Conservation (phyloP, 2,113 vertebrate genomes). For the Epinephelus fuscoguttatus region DNA sequence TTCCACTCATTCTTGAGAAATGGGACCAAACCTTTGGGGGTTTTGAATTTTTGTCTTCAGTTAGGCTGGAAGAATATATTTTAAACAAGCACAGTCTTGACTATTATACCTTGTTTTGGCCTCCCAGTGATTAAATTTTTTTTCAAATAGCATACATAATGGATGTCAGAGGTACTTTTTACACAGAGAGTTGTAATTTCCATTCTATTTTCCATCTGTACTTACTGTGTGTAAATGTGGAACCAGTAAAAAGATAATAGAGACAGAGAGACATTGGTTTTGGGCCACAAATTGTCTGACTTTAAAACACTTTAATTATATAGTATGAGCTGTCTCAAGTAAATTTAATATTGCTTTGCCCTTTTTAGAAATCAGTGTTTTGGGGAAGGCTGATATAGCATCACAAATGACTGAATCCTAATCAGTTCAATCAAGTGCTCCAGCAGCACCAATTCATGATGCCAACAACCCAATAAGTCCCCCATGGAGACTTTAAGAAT, state of each 20-base stretch:
- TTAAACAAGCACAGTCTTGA: no score
- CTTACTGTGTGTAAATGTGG: not conserved
- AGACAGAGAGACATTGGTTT: not conserved
- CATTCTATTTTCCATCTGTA: not conserved
- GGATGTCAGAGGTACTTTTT: no score
- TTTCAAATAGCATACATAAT: no score
- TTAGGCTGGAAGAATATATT: no score
- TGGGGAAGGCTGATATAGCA: not conserved
- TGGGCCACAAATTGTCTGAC: not conserved
- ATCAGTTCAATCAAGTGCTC: not conserved
- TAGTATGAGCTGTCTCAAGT: not conserved
- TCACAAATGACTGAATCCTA: not conserved
- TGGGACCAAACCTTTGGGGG: no score
- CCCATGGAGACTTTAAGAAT: not conserved
- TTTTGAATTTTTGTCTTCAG: no score
- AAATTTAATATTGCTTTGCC: not conserved
- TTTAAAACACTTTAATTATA: conserved; percentile 2
- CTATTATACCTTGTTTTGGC: no score
- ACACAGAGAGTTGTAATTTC: no score
- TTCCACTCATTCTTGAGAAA: not conserved
- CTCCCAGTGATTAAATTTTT: no score
- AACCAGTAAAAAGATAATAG: not conserved
- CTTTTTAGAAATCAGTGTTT: not conserved
- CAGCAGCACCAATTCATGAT: not conserved
- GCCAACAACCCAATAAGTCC: conserved; percentile 4